Evolutionary conservation across 2,113 vertebrate species (phyloP), one percentile per base, ranked within the genome.

Genomic region (Pterocles burchelli): DNA sequence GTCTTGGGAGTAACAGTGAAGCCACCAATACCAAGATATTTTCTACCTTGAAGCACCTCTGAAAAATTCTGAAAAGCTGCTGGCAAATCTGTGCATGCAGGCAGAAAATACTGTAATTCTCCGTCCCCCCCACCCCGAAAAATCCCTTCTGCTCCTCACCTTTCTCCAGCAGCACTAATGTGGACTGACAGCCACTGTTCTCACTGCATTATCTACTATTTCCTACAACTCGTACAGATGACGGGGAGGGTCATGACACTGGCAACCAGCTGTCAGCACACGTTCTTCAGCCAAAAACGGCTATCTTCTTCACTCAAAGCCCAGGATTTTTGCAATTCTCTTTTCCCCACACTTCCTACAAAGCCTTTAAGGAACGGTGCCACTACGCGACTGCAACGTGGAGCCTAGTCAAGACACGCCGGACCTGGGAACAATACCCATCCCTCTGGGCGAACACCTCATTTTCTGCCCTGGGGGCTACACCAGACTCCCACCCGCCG

Each of bases 301-400:
- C n/a, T 11, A 7, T 7, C 61, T 61, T 21, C 41, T 79, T 14
- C 22, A 9, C 49, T 13, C 26, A 0, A 70, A 77, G 36, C 2
- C n/a, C 61, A 34, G 28, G 4, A 54, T 48, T 65, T 45, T 25
- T 16, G 45, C 33, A 7, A 5, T 36, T 51, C 43, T 54, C 8
- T 26, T 18, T 11, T 5, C 5, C 20, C 1, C 28, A 2, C 16
- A 1, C 7, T 3, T 7, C 17, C 17, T 4, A 5, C 0, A 2
- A 12, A 6, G 15, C 18, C 1, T 17, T 80, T 20, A 14, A 4
- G 36, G 8, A 17, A 43, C 13, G 73, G 43, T 16, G 43, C 34
- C 48, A 0, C 45, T 6, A 5, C 4, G 17, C 21, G 38, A 17
- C 2, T 11, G 67, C 81, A 57, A 79, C 90, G 81, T 31, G 72